Percentiles rank a stretch among this genome's conserved stretches.
Evolutionary conservation across 2,888 invertebrate species (phyloP).

Genomic region (Melikaiella ostensackeni): DNA sequence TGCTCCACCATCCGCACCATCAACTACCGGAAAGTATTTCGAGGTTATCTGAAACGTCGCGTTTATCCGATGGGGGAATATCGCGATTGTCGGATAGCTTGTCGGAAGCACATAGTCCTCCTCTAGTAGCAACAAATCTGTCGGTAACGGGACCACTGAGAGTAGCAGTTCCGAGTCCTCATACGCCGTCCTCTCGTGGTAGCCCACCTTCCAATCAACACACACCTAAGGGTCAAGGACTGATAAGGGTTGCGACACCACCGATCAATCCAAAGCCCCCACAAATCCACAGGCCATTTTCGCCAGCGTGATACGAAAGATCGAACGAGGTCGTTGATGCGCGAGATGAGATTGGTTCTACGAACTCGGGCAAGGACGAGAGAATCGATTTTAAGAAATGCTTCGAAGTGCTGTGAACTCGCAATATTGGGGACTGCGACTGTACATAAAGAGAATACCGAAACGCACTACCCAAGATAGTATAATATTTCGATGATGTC

Average conservation of each 20-base stretch:
- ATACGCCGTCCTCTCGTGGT: conserved; percentile 75
- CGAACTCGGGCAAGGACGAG: conserved; percentile 47
- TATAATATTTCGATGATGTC: conserved; percentile 18
- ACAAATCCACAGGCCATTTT: conserved; percentile 75
- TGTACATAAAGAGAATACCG: conserved; percentile 13
- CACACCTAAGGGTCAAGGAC: conserved; percentile 66
- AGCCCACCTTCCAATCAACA: conserved; percentile 70
- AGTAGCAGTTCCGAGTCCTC: conserved; percentile 75
- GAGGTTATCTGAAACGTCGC: conserved; percentile 74
- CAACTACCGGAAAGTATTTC: conserved; percentile 71
- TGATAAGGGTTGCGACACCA: conserved; percentile 71
- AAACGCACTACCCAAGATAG: conserved; percentile 31
- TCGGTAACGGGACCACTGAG: conserved; percentile 74
- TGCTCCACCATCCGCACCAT: conserved; percentile 71
- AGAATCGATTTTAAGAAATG: conserved; percentile 56
- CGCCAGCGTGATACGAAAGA: conserved; percentile 75
- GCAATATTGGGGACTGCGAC: conserved; percentile 33
- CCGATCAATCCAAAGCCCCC: conserved; percentile 75
- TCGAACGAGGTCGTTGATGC: conserved; percentile 35
- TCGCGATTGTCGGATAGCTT: conserved; percentile 74
- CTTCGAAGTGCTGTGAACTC: conserved; percentile 65
- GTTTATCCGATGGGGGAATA: conserved; percentile 73
- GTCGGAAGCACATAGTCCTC: conserved; percentile 75
- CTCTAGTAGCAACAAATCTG: conserved; percentile 74
- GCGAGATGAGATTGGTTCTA: conserved; percentile 50